phyloP scores from a whole-genome alignment of 1,140 invertebrate genomes.

The Panagrolaimus sp. region DNA sequence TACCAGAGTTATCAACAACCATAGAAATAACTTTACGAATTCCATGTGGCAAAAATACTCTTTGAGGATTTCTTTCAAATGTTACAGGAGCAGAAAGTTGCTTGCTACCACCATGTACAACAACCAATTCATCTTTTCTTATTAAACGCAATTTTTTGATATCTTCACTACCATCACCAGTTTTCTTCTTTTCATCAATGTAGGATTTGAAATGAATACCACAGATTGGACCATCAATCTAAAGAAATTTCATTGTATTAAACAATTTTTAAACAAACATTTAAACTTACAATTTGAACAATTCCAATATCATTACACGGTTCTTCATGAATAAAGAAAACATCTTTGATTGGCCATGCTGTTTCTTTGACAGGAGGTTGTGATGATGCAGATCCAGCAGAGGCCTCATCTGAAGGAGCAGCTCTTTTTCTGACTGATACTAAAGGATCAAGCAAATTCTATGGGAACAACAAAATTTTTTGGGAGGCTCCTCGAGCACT shows the following conservation, averaged over 20 bases:
- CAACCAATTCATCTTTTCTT: constrained; percentile 70
- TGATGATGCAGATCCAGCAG: background rate
- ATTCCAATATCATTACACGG: constrained; percentile 44
- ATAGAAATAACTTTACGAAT: constrained; percentile 35
- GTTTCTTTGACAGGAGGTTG: constrained; percentile 68
- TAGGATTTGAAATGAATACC: constrained; percentile 73
- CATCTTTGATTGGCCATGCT: constrained; percentile 81
- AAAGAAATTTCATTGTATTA: constrained; percentile 60
- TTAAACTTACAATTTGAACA: constrained; percentile 76
- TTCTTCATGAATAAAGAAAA: constrained; percentile 87
- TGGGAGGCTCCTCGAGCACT: background rate
- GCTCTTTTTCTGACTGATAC: constrained; percentile 55
- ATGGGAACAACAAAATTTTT: constrained; percentile 1
- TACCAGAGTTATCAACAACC: constrained; percentile 34
- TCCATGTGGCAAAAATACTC: constrained; percentile 21
- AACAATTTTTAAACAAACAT: constrained; percentile 16
- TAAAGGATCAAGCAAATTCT: constrained; percentile 24
- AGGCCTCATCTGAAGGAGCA: constrained; percentile 48
- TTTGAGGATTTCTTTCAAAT: background rate
- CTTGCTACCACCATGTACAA: constrained; percentile 62
- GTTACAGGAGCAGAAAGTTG: background rate
- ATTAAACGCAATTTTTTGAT: constrained; percentile 76
- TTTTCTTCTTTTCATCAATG: constrained; percentile 35
- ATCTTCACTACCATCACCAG: constrained; percentile 21
- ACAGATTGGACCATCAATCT: constrained; percentile 91